Percentiles rank a stretch among this genome's conserved stretches.
phyloP scores from a whole-genome alignment of 2,888 invertebrate species.

The Drosophila borealis region DNA sequence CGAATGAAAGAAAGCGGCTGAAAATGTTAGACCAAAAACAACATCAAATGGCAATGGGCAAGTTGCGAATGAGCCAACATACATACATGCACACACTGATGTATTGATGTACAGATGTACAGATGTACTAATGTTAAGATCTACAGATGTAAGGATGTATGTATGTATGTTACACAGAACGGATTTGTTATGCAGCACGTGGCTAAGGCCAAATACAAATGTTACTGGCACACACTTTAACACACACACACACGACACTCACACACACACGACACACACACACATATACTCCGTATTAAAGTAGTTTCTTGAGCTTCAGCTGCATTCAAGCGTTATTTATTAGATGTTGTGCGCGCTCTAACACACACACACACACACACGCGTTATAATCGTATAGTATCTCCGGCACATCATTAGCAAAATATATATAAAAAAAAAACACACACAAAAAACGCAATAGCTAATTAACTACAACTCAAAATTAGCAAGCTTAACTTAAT shows the following conservation, averaged over 20 bases:
- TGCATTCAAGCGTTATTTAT: no score
- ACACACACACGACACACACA: conserved; percentile 6
- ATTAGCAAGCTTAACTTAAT: conserved; percentile 31
- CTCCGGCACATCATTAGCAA: neutral
- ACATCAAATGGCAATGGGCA: conserved; percentile 44
- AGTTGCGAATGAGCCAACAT: conserved; percentile 29
- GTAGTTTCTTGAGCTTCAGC: no score
- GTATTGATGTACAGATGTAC: neutral
- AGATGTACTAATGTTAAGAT: neutral
- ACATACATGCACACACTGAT: neutral
- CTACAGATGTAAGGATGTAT: neutral
- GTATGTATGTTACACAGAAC: conserved; percentile 16
- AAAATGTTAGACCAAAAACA: conserved; percentile 18
- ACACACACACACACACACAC: neutral
- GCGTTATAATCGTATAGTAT: no score
- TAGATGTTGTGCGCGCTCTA: no score
- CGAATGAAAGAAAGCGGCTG: conserved; percentile 3
- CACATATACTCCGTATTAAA: neutral
- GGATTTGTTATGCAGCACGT: conserved; percentile 42
- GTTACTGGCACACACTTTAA: conserved; percentile 28
- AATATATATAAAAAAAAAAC: neutral
- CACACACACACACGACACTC: neutral
- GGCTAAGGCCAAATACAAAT: conserved; percentile 33
- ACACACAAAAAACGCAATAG: neutral
- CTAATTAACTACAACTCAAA: conserved; percentile 14